A percentile compares a stretch with the other conserved stretches of the same genome.
These are phyloP conservation scores for Nematopogon swammerdamellus DNA, from an alignment of 2,888 invertebrate genomes.

Conservation along the genomic window DNA sequence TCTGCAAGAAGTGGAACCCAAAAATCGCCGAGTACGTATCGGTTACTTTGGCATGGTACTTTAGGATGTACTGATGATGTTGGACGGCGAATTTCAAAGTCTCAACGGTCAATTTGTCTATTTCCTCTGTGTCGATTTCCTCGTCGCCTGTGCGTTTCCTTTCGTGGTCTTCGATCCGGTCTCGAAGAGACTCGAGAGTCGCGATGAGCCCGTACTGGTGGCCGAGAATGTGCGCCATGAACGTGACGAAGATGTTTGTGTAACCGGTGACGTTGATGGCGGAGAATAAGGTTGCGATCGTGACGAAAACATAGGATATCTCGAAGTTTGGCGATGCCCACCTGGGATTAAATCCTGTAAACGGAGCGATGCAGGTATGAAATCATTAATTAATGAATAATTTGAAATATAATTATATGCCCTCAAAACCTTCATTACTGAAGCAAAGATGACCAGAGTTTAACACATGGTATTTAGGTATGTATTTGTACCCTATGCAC, in stretches of 20 bases:
- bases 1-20: constrained; percentile 28
- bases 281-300: constrained; percentile 23
- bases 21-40: constrained; percentile 24
- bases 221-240: constrained; percentile 26
- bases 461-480: constrained; percentile 5
- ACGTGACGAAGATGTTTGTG: constrained; percentile 26
- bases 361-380: constrained; percentile 1
- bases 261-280: constrained; percentile 32
- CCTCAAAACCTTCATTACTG: background rate
- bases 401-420: background rate
- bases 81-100: constrained; percentile 24
- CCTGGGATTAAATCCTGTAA: constrained; percentile 25
- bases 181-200: constrained; percentile 13
- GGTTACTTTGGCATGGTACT: constrained; percentile 21
- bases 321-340: constrained; percentile 29
- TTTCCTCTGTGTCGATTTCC: constrained; percentile 1
- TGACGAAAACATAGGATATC: constrained; percentile 22
- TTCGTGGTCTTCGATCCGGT: constrained; percentile 16
- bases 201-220: constrained; percentile 27
- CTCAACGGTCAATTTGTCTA: constrained; percentile 14
- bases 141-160: constrained; percentile 8
- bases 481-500: too few relatives aligned
- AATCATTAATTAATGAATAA: background rate
- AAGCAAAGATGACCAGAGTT: constrained; percentile 6
- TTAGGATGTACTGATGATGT: constrained; percentile 27